Base-by-base conservation (phyloP, 1,140 invertebrate genomes). In the Dinoponera quadriceps region DNA sequence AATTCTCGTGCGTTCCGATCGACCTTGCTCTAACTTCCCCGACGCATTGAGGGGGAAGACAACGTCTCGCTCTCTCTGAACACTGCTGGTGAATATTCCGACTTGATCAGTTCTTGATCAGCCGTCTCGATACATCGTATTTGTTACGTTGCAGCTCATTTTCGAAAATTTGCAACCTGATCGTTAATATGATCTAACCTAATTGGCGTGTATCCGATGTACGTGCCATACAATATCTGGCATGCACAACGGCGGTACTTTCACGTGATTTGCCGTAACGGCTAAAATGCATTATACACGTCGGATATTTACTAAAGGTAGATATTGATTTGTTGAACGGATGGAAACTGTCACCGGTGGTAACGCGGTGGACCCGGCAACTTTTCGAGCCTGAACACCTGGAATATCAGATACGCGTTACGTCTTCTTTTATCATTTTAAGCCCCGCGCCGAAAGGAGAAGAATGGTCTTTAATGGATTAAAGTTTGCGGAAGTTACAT, bases 381-480 rank as follows among this genome's bases (percentile, higher is more conserved):
- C 68, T 68, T 18, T 27, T 7, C 33, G 44, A 51, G 20, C 48
- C 13, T 20, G 22, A 27, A 44, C 1, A 38, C 49, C 57, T 29
- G 38, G 49, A 69, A 78, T 69, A 69, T 78, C 18, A 69, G 65
- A 78, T 69, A n/a, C n/a, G 29, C 20, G 51, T 69, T 51, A 68
- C n/a, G 9, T 55, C 22, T 55, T 69, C 63, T 69, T 78, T 78
- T 44, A 78, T 69, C 68, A 44, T 78, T 33, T 78, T 48, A 59
- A 71, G 57, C 65, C 57, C 2, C 2, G n/a, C 14, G 38, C 51
- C 25, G 20, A 57, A 14, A 27, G 29, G 22, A 48, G 54, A 38
- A 80, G 51, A 80, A 80, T 71, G n/a, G 68, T 22, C 33, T 16
- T 71, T 71, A 80, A 71, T 80, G 75, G 68, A 80, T 80, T 69